phyloP scores from a whole-genome alignment of 2,113 vertebrate genomes.

The Poeciliopsis occidentalis region DNA sequence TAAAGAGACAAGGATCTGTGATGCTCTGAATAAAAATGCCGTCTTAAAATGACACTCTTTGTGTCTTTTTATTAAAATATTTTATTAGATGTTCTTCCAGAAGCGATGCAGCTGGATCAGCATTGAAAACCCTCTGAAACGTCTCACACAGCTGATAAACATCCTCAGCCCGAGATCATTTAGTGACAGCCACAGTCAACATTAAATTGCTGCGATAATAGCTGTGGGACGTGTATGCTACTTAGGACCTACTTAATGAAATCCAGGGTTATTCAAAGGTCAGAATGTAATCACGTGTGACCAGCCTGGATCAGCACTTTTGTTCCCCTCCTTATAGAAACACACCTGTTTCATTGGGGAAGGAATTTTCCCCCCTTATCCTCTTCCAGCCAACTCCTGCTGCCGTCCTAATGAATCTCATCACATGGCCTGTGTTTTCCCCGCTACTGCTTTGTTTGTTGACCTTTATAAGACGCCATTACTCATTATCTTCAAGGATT shows the following conservation, averaged over 20 bases:
- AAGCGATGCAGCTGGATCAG: constrained; percentile 1
- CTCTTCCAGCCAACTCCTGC: constrained; percentile 19
- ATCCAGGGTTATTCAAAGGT: constrained; percentile 50
- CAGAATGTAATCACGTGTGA: constrained; percentile 69
- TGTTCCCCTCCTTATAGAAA: constrained; percentile 54
- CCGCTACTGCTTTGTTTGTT: constrained; percentile 67
- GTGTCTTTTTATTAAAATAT: neutral
- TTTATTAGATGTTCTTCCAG: constrained; percentile 33
- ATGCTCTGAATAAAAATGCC: neutral
- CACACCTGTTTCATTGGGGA: constrained; percentile 76
- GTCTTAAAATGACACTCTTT: neutral
- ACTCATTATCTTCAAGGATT: constrained; percentile 66
- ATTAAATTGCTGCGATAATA: constrained; percentile 53
- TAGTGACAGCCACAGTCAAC: constrained; percentile 17
- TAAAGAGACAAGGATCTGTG: neutral
- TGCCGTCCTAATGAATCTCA: constrained; percentile 69
- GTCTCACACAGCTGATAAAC: constrained; percentile 39
- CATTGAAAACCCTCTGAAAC: constrained; percentile 1
- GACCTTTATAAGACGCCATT: constrained; percentile 72
- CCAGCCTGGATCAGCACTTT: constrained; percentile 58
- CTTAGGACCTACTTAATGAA: constrained; percentile 55
- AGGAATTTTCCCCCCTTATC: constrained; percentile 31
- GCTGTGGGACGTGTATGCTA: constrained; percentile 38
- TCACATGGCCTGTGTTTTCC: constrained; percentile 56
- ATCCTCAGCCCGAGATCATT: constrained; percentile 45